Percentiles rank a stretch among this genome's conserved stretches.
phyloP scores from a whole-genome alignment of 2,797 vertebrate species.

The Masticophis lateralis region DNA sequence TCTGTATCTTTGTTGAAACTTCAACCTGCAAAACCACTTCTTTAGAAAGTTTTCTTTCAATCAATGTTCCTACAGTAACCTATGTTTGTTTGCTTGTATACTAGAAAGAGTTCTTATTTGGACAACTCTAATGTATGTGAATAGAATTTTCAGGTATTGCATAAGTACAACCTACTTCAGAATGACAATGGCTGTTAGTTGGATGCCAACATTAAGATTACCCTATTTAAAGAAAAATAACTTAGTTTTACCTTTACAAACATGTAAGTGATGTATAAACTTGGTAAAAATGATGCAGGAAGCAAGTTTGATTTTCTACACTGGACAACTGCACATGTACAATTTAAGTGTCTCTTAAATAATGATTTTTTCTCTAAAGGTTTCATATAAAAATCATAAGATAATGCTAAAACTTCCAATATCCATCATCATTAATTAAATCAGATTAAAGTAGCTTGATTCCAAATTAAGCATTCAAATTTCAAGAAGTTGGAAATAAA shows the following conservation, averaged over 20 bases:
- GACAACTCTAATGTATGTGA: neutral
- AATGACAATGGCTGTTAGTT: neutral
- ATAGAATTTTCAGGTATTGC: neutral
- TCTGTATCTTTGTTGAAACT: neutral
- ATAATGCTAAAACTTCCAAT: constrained; percentile 20
- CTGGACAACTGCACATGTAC: neutral
- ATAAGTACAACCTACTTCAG: neutral
- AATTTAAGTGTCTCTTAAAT: neutral
- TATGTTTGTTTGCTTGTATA: neutral
- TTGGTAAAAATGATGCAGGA: neutral
- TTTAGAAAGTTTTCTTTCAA: neutral
- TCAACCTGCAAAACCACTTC: neutral
- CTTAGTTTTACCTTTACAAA: neutral
- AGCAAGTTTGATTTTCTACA: neutral
- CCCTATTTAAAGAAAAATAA: neutral
- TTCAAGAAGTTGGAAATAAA: constrained; percentile 8
- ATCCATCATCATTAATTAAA: constrained; percentile 28
- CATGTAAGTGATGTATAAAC: neutral
- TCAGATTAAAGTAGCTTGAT: constrained; percentile 50
- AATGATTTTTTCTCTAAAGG: constrained; percentile 29
- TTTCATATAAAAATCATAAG: constrained; percentile 34
- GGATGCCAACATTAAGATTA: neutral
- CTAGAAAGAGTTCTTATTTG: neutral
- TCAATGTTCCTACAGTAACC: neutral
- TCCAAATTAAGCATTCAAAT: neutral